phyloP scores from a whole-genome alignment of 2,797 vertebrate species.

The Paedocypris micromegethes region DNA sequence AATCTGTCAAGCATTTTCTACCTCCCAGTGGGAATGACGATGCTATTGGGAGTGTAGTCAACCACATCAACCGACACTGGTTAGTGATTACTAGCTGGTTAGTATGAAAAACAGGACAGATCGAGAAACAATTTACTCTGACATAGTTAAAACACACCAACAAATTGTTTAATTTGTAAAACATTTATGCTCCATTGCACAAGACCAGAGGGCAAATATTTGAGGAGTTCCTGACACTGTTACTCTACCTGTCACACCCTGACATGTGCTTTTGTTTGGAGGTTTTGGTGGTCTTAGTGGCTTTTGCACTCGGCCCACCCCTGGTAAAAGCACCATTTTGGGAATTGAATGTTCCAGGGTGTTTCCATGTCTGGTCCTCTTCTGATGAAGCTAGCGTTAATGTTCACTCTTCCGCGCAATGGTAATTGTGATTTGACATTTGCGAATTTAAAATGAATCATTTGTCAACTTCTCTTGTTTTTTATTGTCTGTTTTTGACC shows the following conservation, averaged over 20 bases:
- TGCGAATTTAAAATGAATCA: too few relatives aligned
- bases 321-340: neutral
- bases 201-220: too few relatives aligned
- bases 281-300: conserved; percentile 4
- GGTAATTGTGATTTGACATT: too few relatives aligned
- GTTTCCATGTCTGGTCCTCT: neutral
- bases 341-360: neutral
- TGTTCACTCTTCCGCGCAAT: too few relatives aligned
- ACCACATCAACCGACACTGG: neutral
- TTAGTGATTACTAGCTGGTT: neutral
- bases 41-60: too few relatives aligned
- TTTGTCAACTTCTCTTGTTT: too few relatives aligned
- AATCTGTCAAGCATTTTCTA: neutral
- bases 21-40: neutral
- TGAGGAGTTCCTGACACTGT: neutral
- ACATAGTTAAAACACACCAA: neutral
- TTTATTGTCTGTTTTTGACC: too few relatives aligned
- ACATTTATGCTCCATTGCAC: too few relatives aligned
- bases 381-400: too few relatives aligned
- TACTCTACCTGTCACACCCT: conserved; percentile 4
- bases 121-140: neutral
- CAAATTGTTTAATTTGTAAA: neutral
- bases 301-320: neutral
- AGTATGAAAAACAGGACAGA: neutral
- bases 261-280: too few relatives aligned